Percentiles rank a stretch among this genome's conserved stretches.
Evolutionary conservation across 1,140 invertebrate species (phyloP).

Genomic region (Drosophila equinoxialis): DNA sequence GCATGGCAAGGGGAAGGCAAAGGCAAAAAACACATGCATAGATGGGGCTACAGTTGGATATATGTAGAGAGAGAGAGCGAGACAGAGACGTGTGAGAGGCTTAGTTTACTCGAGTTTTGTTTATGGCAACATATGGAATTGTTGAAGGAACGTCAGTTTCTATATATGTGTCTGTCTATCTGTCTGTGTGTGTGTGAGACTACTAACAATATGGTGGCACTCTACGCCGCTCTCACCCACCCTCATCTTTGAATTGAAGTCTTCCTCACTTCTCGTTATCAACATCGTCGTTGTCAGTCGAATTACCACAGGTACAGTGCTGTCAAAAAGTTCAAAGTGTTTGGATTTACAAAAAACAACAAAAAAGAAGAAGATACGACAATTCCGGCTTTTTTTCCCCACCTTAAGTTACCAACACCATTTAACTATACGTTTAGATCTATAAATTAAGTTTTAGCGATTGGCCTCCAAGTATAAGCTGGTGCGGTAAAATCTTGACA

Average conservation of each 20-base stretch:
- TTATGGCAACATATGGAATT: conserved; percentile 18
- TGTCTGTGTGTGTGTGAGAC: neutral
- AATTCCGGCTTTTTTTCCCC: neutral
- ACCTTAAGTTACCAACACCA: too few species aligned
- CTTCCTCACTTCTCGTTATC: too few species aligned
- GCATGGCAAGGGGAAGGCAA: neutral
- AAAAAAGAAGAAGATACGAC: neutral
- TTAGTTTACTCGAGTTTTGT: conserved; percentile 17
- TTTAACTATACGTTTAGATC: too few species aligned
- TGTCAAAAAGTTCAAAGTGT: conserved; percentile 2
- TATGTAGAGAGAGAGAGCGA: neutral
- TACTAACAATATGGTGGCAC: neutral
- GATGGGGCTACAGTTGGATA: neutral
- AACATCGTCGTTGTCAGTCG: too few species aligned
- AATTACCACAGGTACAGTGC: neutral
- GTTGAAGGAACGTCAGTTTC: conserved; percentile 8
- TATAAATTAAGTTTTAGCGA: too few species aligned
- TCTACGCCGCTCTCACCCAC: neutral
- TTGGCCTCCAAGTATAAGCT: too few species aligned
- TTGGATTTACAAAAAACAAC: neutral
- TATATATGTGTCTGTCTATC: neutral
- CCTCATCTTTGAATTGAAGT: too few species aligned
- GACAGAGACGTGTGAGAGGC: neutral
- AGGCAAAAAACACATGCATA: too few species aligned
- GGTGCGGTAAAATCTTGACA: too few species aligned